Evolutionary conservation across 2,888 invertebrate genomes (phyloP), one percentile per base, ranked within the genome.

Genomic region (Chloroclystis v-ata): DNA sequence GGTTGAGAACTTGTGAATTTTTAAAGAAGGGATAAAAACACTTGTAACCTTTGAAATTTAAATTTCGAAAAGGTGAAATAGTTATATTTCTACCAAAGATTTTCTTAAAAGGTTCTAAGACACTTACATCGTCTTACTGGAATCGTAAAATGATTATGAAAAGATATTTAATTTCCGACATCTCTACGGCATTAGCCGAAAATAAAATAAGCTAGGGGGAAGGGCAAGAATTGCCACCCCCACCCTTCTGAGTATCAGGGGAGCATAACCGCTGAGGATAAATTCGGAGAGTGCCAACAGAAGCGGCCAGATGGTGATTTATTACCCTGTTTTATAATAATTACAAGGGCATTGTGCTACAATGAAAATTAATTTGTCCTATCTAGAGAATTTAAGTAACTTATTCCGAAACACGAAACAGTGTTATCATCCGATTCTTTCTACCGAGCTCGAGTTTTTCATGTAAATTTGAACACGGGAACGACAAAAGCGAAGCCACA

Each of bases 311-410:
- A 82, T 83, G 82, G 75, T 82, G 82, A 85, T 85, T 83, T 85
- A 85, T 84, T 78, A 78, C 78, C 69, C 69, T 77, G 76, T 83
- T 84, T 82, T 81, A 82, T 82, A 82, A 83, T 82, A 82, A 84
- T 83, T 81, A 81, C 75, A 70, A 62, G 64, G 65, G 69, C 70
- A 70, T 78, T 80, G 75, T 78, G 65, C 64, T 12, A 30, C 24
- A 46, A 35, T 41, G 16, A 41, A 29, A 47, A 37, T 37, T 30
- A 37, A 41, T 37, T 37, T 40, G 29, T 25, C 29, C 29, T 25
- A 12, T 1, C 20, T n/a, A 30, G 11, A 24, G 10, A 33, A 33
- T n/a, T 13, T 16, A 35, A 10, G 9, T 33, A 2, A 16, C 14
- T 33, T 14, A 16, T 32, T 32, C 14, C 2, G 14, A 5, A 6